These are phyloP conservation scores for Caenorhabditis drosophilae DNA, from an alignment of 2,888 invertebrate genomes.

Conservation along the genomic window DNA sequence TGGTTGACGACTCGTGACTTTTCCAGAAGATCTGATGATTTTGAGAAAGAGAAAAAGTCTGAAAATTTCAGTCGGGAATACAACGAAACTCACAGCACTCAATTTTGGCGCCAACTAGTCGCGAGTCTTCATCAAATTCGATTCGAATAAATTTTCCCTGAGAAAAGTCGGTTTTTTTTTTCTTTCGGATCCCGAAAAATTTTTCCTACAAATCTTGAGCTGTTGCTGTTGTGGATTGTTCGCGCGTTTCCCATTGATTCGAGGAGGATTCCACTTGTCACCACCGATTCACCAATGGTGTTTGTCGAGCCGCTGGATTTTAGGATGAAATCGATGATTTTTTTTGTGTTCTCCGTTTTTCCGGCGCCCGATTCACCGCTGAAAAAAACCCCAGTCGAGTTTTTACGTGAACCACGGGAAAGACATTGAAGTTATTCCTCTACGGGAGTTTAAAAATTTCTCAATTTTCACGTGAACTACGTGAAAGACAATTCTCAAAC, in stretches of 20 bases:
- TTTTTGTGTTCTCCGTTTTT: slow-evolving; percentile 74
- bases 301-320: slow-evolving; percentile 30
- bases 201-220: slow-evolving; percentile 64
- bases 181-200: neutral
- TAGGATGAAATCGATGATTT: slow-evolving; percentile 72
- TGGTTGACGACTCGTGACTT: slow-evolving; percentile 76
- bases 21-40: slow-evolving; percentile 64
- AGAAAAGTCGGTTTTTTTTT: slow-evolving; percentile 5
- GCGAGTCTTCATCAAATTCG: slow-evolving; percentile 56
- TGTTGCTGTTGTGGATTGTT: slow-evolving; percentile 66
- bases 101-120: slow-evolving; percentile 59
- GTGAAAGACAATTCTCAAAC: slow-evolving; percentile 1
- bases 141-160: slow-evolving; percentile 68
- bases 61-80: neutral
- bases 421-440: neutral
- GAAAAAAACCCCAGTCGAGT: no score
- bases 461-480: no score
- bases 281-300: slow-evolving; percentile 36
- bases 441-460: neutral
- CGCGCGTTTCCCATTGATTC: slow-evolving; percentile 68
- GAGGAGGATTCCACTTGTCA: slow-evolving; percentile 46
- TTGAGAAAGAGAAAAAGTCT: neutral
- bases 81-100: slow-evolving; percentile 62
- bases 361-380: slow-evolving; percentile 76
- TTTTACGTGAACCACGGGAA: no score